Percentiles rank a stretch among this genome's conserved stretches.
phyloP scores from a whole-genome alignment of 2,797 vertebrate genomes.

The Etheostoma perlongum region DNA sequence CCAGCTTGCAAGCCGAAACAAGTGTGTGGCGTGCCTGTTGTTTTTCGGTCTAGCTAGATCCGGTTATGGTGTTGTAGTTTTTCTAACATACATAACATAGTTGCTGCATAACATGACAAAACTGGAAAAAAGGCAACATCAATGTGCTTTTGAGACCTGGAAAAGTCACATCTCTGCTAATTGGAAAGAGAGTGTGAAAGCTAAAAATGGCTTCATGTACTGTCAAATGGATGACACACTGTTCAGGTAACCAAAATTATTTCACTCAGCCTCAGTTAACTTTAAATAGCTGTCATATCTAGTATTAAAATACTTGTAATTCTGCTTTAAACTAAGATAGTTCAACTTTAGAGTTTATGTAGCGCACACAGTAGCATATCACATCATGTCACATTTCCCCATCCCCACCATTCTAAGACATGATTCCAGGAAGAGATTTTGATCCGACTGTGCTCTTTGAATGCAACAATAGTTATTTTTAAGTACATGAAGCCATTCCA shows the following conservation, averaged over 20 bases:
- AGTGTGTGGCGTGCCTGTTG: too few species aligned
- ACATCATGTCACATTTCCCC: not conserved
- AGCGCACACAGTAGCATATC: not conserved
- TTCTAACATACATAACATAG: too few species aligned
- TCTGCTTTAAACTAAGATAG: not conserved
- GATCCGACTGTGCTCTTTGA: conserved; percentile 9
- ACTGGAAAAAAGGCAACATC: not conserved
- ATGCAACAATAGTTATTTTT: conserved; percentile 30
- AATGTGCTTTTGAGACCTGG: not conserved
- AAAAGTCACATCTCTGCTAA: not conserved
- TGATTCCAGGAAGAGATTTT: not conserved
- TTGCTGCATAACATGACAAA: not conserved
- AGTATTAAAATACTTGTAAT: not conserved
- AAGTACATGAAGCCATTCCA: conserved; percentile 16
- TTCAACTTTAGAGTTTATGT: not conserved
- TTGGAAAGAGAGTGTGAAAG: conserved; percentile 5
- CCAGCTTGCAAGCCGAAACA: too few species aligned
- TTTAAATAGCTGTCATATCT: not conserved
- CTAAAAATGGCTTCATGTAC: conserved; percentile 33
- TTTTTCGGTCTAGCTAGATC: too few species aligned
- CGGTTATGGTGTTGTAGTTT: too few species aligned
- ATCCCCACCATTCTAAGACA: not conserved
- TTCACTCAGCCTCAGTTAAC: not conserved
- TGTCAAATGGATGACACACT: conserved; percentile 4
- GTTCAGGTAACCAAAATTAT: not conserved